Percentiles rank a stretch among this genome's conserved stretches.
Conservation (phyloP, 2,113 vertebrate species). For the Gracilinanus agilis region DNA sequence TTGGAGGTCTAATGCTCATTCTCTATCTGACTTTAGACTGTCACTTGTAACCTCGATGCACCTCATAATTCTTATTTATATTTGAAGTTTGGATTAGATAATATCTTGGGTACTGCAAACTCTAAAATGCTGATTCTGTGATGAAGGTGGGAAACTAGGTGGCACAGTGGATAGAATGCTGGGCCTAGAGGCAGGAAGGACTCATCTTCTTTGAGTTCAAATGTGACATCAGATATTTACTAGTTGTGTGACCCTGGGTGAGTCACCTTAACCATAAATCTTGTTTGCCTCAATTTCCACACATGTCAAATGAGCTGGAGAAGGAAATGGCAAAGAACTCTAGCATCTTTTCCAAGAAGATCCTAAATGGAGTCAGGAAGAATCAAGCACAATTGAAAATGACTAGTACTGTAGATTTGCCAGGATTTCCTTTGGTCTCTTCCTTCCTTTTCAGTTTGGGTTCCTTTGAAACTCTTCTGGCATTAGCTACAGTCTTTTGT, state of each 20-base stretch:
- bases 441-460: neutral
- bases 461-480: neutral
- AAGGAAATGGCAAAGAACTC: no score
- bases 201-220: no score
- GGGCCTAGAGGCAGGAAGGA: no score
- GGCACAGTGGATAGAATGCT: no score
- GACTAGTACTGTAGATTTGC: neutral
- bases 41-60: neutral
- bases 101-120: neutral
- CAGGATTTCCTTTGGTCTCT: neutral
- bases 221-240: no score
- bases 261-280: no score
- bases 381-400: no score
- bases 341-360: no score
- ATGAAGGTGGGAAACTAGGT: neutral
- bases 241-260: no score
- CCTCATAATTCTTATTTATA: neutral
- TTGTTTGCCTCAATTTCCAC: no score
- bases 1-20: neutral
- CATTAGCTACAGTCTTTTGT: neutral
- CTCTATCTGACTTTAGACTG: neutral
- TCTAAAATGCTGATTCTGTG: neutral
- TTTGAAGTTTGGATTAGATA: neutral
- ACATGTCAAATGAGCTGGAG: no score
- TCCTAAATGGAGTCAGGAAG: no score